phyloP scores from a whole-genome alignment of 2,888 invertebrate genomes.

The Xylocampa areola region DNA sequence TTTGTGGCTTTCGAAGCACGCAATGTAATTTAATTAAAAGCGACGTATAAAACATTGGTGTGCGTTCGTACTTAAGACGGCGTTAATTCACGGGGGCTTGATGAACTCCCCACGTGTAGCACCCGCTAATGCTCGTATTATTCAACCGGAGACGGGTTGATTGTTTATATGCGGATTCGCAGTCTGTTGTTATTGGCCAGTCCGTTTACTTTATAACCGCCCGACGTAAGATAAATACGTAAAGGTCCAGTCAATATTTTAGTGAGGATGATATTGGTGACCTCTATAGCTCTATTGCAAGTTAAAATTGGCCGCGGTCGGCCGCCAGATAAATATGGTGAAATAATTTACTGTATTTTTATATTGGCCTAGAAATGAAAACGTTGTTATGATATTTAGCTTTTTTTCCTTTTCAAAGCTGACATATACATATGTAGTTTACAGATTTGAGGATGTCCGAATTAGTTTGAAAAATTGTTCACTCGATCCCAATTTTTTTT shows the following conservation, averaged over 20 bases:
- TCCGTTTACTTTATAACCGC: constrained; percentile 48
- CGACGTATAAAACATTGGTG: constrained; percentile 78
- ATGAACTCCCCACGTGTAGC: constrained; percentile 76
- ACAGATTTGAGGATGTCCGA: too few relatives aligned
- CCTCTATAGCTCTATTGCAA: constrained; percentile 36
- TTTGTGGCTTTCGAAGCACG: constrained; percentile 78
- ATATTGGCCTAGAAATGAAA: constrained; percentile 47
- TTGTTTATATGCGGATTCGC: constrained; percentile 65
- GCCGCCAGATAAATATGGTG: constrained; percentile 23
- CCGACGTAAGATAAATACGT: constrained; percentile 53
- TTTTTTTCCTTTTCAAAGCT: background rate
- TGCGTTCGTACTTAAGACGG: constrained; percentile 75
- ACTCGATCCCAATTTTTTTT: too few relatives aligned
- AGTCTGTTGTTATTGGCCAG: constrained; percentile 59
- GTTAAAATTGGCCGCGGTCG: constrained; percentile 27
- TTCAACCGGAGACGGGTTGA: constrained; percentile 69
- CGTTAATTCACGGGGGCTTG: constrained; percentile 74
- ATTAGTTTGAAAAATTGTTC: too few relatives aligned
- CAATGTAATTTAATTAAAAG: constrained; percentile 85
- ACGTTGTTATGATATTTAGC: constrained; percentile 15
- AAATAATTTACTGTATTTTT: constrained; percentile 31
- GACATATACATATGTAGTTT: too few relatives aligned
- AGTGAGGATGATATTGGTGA: constrained; percentile 46
- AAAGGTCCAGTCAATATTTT: constrained; percentile 56
- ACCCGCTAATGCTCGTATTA: constrained; percentile 76